phyloP scores from a whole-genome alignment of 2,797 vertebrate genomes.

The Alectoris magna region DNA sequence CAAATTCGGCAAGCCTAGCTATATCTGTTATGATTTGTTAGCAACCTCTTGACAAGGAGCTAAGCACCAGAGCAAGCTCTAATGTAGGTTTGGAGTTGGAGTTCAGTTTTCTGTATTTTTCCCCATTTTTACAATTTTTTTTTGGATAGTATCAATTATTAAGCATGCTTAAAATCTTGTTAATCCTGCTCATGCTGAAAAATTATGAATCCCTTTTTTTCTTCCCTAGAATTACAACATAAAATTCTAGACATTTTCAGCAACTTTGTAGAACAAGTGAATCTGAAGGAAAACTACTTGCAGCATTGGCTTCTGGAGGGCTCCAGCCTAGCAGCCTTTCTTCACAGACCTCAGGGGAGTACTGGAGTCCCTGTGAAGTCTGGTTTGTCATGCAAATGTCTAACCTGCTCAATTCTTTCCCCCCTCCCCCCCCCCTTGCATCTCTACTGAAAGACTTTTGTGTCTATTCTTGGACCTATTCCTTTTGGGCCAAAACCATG shows the following conservation, averaged over 20 bases:
- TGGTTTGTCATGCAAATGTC: neutral
- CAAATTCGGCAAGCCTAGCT: neutral
- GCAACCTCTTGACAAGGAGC: neutral
- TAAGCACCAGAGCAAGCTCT: neutral
- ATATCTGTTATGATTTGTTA: neutral
- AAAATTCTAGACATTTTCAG: neutral
- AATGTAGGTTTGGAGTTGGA: neutral
- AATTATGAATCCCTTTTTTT: neutral
- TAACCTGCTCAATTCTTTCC: neutral
- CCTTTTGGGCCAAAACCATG: neutral
- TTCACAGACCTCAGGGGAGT: accelerated
- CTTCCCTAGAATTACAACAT: neutral
- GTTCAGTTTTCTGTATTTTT: neutral
- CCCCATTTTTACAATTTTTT: neutral
- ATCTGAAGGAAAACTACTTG: neutral
- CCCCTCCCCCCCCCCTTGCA: neutral
- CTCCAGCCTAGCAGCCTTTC: neutral
- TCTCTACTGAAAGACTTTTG: neutral
- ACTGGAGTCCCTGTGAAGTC: neutral
- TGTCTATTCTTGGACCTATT: neutral
- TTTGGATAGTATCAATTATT: neutral
- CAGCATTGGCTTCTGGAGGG: neutral
- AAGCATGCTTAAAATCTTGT: neutral
- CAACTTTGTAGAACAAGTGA: neutral
- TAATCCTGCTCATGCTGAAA: neutral